A percentile compares a stretch with the other conserved stretches of the same genome.
phyloP scores from a whole-genome alignment of 2,888 invertebrate species.

The Rhodophaea formosa region DNA sequence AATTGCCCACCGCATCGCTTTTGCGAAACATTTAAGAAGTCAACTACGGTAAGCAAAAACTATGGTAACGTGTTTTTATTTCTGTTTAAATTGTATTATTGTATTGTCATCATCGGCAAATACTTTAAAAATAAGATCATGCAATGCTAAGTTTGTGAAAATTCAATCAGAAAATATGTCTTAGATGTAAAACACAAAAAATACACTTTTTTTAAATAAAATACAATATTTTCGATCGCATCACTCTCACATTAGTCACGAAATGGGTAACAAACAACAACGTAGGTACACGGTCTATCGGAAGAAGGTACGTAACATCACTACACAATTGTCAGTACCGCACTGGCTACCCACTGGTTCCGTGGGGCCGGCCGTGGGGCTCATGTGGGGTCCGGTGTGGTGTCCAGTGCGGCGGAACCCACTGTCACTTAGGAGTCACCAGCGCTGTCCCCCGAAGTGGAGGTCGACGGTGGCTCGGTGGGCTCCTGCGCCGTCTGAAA shows the following conservation, averaged over 20 bases:
- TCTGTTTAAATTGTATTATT: too few species aligned
- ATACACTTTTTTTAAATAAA: too few species aligned
- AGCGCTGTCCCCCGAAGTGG: conserved; percentile 46
- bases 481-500: conserved; percentile 71
- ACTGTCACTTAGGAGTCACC: conserved; percentile 35
- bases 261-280: neutral
- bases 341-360: neutral
- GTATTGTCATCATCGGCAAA: too few species aligned
- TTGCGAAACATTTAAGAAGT: too few species aligned
- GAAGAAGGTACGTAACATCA: neutral
- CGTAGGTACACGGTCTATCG: neutral
- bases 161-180: too few species aligned
- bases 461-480: conserved; percentile 57
- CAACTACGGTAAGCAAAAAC: too few species aligned
- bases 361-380: neutral
- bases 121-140: too few species aligned
- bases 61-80: too few species aligned
- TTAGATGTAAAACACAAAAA: too few species aligned
- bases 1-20: too few species aligned
- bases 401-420: conserved; percentile 16
- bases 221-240: neutral
- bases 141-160: too few species aligned
- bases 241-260: neutral
- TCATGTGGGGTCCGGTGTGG: too few species aligned
- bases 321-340: neutral